Evolutionary conservation across 1,140 invertebrate species (phyloP), one percentile per base, ranked within the genome.

Genomic region (Thereuonema tuberculata): DNA sequence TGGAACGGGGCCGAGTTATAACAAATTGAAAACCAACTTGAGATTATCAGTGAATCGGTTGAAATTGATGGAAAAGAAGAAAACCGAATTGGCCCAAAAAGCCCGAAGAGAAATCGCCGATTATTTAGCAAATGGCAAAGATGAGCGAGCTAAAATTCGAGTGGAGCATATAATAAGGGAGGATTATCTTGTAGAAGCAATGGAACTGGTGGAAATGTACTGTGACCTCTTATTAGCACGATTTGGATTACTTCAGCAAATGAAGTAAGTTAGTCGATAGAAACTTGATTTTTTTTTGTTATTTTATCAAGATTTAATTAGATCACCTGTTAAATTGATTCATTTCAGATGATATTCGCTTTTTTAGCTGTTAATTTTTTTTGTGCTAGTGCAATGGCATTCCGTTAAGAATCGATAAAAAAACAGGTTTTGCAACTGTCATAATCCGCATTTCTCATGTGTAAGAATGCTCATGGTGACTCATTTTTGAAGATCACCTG

Each of bases 201-300:
- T 98, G 87, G 97, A 99, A 81, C 80, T 99, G 50, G 80, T 99
- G 1, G 97, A 99, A 79, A 98, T 98, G 93, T 99, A 95, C 71
- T 98, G 95, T 77, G 97, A 99, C 78, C 75, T 99, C 23, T 73
- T 99, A n/a, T 74, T 99, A 20, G 94, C 96, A 1, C 80, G 95
- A 70, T 99, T 98, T 78, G 97, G 96, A 17, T 77, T 99, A 1
- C 85, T 99, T 54, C 89, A 96, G 64, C 93, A 98, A 76, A 94
- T 96, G 85, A 98, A 97, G 82, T 87, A 76, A 78, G 77, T 70
- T 49, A n/a, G n/a, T n/a, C n/a, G n/a, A n/a, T n/a, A n/a, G n/a
- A n/a, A n/a, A 49, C n/a, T n/a, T n/a, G n/a, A n/a, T n/a, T 58
- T 28, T 17, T 52, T 60, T n/a, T n/a, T n/a, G n/a, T n/a, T n/a